These are phyloP conservation scores for Oscheius sp. DNA, from an alignment of 2,888 invertebrate species.

Conservation along the genomic window DNA sequence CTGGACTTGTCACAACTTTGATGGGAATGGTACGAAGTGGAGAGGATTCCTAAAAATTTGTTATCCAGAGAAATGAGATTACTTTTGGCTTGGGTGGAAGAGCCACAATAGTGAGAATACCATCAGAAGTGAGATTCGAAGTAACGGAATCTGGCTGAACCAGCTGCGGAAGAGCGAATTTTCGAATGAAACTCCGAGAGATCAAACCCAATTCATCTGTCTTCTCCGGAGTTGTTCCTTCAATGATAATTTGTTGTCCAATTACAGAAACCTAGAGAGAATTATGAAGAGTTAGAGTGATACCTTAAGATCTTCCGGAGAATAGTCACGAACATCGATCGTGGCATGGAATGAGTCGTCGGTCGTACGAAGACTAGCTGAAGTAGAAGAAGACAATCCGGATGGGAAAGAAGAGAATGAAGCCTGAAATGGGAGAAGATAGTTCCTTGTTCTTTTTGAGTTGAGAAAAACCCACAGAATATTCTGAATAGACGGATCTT, in stretches of 20 bases:
- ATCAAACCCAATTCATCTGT: slow-evolving; percentile 62
- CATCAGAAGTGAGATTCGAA: slow-evolving; percentile 63
- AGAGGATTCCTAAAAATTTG: slow-evolving; percentile 24
- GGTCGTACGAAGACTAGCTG: slow-evolving; percentile 47
- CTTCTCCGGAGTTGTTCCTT: slow-evolving; percentile 64
- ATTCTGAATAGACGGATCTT: slow-evolving; percentile 10
- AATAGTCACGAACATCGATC: slow-evolving; percentile 61
- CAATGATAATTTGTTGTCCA: slow-evolving; percentile 59
- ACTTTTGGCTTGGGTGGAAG: slow-evolving; percentile 48
- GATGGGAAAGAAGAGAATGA: slow-evolving; percentile 28
- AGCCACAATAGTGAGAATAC: slow-evolving; percentile 59
- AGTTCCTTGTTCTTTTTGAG: too few relatives aligned
- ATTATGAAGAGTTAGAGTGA: background rate
- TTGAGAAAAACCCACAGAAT: background rate
- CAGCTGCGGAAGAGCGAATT: slow-evolving; percentile 59
- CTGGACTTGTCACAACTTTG: slow-evolving; percentile 29
- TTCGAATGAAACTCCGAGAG: slow-evolving; percentile 49
- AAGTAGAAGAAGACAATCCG: background rate
- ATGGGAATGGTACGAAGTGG: slow-evolving; percentile 29
- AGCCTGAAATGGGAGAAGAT: slow-evolving; percentile 11
- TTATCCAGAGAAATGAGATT: background rate
- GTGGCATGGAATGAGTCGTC: slow-evolving; percentile 61
- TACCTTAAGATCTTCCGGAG: slow-evolving; percentile 65
- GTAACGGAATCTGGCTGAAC: slow-evolving; percentile 59
- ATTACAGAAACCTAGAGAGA: slow-evolving; percentile 62